Conservation (phyloP, 64 coral and sea anemone species). For the Stichodactyla helianthus region DNA sequence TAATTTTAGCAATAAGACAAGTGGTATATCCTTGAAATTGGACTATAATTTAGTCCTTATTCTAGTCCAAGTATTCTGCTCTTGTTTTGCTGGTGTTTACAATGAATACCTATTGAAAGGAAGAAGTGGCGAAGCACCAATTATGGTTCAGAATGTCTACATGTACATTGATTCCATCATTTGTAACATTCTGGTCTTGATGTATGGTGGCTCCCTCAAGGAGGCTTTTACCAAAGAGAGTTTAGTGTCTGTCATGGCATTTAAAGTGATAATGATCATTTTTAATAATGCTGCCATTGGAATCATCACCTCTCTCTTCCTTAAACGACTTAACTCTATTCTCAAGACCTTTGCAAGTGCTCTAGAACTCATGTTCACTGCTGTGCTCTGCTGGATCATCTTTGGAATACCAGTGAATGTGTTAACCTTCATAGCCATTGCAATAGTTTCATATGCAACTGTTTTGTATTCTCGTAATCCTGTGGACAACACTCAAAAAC, state of each 20-base stretch:
- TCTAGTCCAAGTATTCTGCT: conserved; percentile 97
- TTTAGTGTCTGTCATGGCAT: conserved; percentile 41
- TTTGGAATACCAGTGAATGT: conserved; percentile 92
- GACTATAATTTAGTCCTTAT: conserved; percentile 80
- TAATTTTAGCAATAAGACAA: conserved; percentile 23
- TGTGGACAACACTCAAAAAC: conserved; percentile 85
- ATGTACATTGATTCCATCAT: conserved; percentile 93
- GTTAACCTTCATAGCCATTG: conserved; percentile 87
- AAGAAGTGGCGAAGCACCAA: conserved; percentile 76
- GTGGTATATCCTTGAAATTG: conserved; percentile 55
- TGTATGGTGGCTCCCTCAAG: conserved; percentile 55
- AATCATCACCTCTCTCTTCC: conserved; percentile 83
- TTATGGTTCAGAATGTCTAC: conserved; percentile 92
- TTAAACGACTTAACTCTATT: conserved; percentile 88
- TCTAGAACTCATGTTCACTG: conserved; percentile 93
- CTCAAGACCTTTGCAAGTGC: conserved; percentile 97
- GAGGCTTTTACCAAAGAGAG: conserved; percentile 69
- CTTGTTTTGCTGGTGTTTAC: conserved; percentile 96
- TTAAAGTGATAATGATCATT: conserved; percentile 81
- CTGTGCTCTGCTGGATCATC: conserved; percentile 88
- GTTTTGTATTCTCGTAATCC: conserved; percentile 93
- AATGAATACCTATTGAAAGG: conserved; percentile 97
- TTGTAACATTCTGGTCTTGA: conserved; percentile 70
- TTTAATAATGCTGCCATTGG: conserved; percentile 89
- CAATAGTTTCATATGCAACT: conserved; percentile 84